Base-by-base conservation (phyloP, 2,797 vertebrate genomes). In the Hoplostethus mediterraneus region DNA sequence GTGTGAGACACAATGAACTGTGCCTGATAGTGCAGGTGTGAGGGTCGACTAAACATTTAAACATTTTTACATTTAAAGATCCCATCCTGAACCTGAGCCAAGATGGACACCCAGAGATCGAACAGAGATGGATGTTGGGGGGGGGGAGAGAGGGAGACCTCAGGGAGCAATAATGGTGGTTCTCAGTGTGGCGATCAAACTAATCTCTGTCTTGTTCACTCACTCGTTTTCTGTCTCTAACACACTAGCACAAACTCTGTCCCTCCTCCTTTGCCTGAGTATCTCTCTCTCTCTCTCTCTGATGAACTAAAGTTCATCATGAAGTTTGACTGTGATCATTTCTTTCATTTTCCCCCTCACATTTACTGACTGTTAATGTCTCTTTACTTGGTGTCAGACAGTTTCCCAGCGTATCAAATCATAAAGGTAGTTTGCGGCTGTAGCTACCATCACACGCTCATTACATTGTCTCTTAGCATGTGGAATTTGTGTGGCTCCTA, bases 181-280 rank as follows among this genome's bases (percentile, higher is more conserved):
- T 90, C 78, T 80, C 77, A 33, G 62, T 65, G 86, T 69, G 71
- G 82, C 81, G 84, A 90, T 90, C 80, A 89, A 91, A 90, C 81
- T 84, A 83, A 87, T 88, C 78, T 74, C 75, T 75, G 81, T 84
- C 84, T 87, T 83, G 77, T 82, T 86, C 80, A 73, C 63, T 77
- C 66, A 60, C 71, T 84, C 80, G 75, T 69, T 88, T 80, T 78
- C 73, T 74, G 30, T 77, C 73, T 73, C 49, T 45, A 70, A 67
- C 68, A 75, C 60, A 60, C 48, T 14, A 49, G 51, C 59, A 68
- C 59, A 62, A 71, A 71, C 17, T 14, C 52, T 58, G 0, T 58
- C 56, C 8, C n/a, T 13, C 9, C 14, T 40, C n/a, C n/a, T n/a
- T n/a, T n/a, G n/a, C n/a, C n/a, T n/a, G n/a, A n/a, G n/a, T n/a